These are phyloP conservation scores for Encarsia formosa DNA, from an alignment of 2,888 invertebrate species.

Conservation along the genomic window DNA sequence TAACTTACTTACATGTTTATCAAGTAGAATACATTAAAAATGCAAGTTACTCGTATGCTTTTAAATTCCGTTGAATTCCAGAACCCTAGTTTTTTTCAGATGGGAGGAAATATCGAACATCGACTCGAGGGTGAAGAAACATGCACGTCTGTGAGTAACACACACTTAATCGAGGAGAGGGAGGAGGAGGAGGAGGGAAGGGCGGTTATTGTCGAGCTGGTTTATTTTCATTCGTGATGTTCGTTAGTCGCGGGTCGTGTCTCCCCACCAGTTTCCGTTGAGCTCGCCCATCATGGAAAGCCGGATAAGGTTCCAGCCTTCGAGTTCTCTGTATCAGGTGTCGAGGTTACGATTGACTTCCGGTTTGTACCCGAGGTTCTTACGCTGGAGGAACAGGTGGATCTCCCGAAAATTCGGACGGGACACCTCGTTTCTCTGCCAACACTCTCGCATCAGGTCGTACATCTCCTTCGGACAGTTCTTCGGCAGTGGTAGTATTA, in stretches of 20 bases:
- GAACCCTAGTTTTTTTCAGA: no score
- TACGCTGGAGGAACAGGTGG: conserved; percentile 76
- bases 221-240: neutral
- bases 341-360: conserved; percentile 39
- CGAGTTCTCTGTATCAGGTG: conserved; percentile 49
- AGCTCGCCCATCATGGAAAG: conserved; percentile 49
- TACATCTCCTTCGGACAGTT: conserved; percentile 82
- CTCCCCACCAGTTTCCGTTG: conserved; percentile 48
- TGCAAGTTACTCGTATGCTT: no score
- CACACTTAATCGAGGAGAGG: neutral
- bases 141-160: conserved; percentile 1
- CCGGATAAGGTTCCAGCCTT: conserved; percentile 47
- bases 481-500: conserved; percentile 64
- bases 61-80: no score
- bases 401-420: conserved; percentile 80
- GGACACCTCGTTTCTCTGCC: conserved; percentile 74
- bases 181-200: conserved; percentile 25
- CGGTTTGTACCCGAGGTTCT: conserved; percentile 61
- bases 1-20: no score
- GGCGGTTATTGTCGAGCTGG: conserved; percentile 36
- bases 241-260: neutral
- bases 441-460: conserved; percentile 82
- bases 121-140: conserved; percentile 25
- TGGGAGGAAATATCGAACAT: conserved; percentile 31
- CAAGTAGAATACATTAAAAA: no score